A percentile compares a stretch with the other conserved stretches of the same genome.
Evolutionary conservation across 2,113 vertebrate species (phyloP).

Genomic region (Pelecanus crispus): DNA sequence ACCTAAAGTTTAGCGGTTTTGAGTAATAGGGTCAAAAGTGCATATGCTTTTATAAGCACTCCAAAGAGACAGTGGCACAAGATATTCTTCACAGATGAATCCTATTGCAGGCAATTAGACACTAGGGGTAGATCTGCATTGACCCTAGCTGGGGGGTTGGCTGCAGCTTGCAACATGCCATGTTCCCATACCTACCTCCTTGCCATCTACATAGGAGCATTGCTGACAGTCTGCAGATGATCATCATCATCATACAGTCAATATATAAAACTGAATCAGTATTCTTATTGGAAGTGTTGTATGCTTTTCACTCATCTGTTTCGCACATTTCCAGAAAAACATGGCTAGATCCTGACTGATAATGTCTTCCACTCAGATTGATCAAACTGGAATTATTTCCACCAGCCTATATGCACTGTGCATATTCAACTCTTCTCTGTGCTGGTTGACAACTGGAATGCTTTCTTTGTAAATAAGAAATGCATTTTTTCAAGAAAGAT

Average conservation of each 20-base stretch:
- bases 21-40: background rate
- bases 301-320: background rate
- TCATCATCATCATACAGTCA: background rate
- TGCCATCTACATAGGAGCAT: background rate
- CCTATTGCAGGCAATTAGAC: no score
- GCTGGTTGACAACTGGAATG: background rate
- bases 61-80: background rate
- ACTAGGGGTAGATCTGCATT: background rate
- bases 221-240: background rate
- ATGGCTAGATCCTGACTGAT: background rate
- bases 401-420: background rate
- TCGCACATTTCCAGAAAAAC: background rate
- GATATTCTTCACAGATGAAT: no score
- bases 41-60: background rate
- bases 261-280: background rate
- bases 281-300: background rate
- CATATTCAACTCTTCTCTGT: background rate
- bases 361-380: background rate
- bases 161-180: background rate
- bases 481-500: background rate
- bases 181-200: background rate
- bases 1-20: background rate
- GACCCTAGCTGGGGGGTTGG: fast-evolving
- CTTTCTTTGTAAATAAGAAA: background rate
- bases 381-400: background rate